Evolutionary conservation across 2,797 vertebrate species (phyloP).

Genomic region (Falco concolor): DNA sequence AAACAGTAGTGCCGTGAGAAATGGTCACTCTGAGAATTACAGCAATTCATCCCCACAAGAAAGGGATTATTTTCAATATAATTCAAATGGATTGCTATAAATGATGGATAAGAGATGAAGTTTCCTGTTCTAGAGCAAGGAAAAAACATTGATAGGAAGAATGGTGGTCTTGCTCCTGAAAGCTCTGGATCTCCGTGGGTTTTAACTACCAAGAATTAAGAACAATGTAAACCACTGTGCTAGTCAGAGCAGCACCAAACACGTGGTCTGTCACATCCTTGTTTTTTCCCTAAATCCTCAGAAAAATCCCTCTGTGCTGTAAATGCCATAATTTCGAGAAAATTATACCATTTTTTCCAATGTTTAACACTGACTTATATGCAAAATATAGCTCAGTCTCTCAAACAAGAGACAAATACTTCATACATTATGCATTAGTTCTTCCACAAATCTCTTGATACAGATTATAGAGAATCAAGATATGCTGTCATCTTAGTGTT

Average conservation of each 20-base stretch:
- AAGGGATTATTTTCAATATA: not conserved
- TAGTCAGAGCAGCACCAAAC: not conserved
- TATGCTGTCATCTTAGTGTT: not conserved
- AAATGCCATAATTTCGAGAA: slow-evolving; percentile 10
- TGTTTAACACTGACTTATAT: not conserved
- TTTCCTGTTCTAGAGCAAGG: not conserved
- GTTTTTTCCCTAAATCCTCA: not conserved
- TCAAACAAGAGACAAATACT: slow-evolving; percentile 1
- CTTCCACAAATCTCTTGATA: not conserved
- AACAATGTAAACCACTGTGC: not conserved
- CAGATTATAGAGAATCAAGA: not conserved
- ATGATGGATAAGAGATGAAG: not conserved
- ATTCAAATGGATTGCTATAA: not conserved
- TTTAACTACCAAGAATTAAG: not conserved
- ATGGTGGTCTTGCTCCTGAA: not conserved
- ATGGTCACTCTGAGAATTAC: not conserved
- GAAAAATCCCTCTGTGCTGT: not conserved
- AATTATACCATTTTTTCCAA: not conserved
- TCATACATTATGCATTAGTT: slow-evolving; percentile 16
- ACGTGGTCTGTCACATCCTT: not conserved
- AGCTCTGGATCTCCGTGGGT: not conserved
- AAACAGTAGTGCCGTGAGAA: not conserved
- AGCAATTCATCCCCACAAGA: not conserved
- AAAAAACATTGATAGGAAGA: not conserved
- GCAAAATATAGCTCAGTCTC: not conserved